Percentiles rank a stretch among this genome's conserved stretches.
Conservation (phyloP, 1,140 invertebrate genomes). For the Aphaenogaster floridana region DNA sequence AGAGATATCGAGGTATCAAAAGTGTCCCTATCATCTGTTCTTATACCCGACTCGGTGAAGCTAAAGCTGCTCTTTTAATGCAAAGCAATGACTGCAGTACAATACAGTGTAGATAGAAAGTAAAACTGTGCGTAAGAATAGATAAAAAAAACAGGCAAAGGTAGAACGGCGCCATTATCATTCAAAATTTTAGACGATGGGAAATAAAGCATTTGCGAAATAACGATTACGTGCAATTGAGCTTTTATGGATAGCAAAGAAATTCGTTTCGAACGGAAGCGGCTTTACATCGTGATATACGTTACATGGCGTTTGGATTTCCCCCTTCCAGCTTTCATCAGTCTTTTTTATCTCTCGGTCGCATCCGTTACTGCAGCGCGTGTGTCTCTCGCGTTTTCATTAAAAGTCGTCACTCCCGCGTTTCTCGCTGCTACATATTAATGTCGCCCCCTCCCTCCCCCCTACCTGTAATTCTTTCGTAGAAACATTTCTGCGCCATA, state of each 20-base stretch:
- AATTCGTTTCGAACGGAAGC: not conserved
- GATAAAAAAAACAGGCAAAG: not conserved
- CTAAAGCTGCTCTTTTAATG: not conserved
- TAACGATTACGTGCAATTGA: conserved; percentile 17
- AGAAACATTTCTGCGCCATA: conserved; percentile 34
- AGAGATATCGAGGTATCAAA: conserved; percentile 28
- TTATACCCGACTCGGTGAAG: not conserved
- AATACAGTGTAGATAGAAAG: not conserved
- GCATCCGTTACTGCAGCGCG: conserved; percentile 45
- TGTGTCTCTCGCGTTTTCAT: conserved; percentile 63
- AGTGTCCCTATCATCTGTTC: conserved; percentile 15
- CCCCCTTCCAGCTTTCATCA: not conserved
- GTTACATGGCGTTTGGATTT: not conserved
- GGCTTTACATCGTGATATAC: conserved; percentile 17
- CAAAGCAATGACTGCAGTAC: not conserved
- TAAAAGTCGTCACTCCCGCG: conserved; percentile 60
- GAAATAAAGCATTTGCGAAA: not conserved
- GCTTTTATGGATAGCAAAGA: not conserved
- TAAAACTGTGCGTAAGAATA: not conserved
- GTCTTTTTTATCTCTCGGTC: conserved; percentile 48
- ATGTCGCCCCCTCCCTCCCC: conserved; percentile 7
- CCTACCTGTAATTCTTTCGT: conserved; percentile 53
- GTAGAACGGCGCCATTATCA: not conserved
- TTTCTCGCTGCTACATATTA: conserved; percentile 61
- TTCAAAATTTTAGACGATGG: not conserved